Evolutionary conservation across 2,113 vertebrate genomes (phyloP).

Genomic region (Myrmecophaga tridactyla): DNA sequence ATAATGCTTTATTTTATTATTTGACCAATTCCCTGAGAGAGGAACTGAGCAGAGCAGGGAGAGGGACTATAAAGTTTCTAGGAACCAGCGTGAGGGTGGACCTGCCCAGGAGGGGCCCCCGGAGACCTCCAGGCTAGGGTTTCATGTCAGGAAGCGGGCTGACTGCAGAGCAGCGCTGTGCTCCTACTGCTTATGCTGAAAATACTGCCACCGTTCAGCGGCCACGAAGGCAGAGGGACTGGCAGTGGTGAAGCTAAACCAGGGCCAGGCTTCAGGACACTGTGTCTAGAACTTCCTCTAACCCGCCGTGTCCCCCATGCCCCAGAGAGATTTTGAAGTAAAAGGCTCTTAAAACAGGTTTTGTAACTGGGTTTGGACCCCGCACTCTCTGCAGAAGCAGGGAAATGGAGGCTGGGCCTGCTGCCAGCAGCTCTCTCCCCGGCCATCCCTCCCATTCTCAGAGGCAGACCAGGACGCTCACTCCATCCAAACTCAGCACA

Average conservation of each 20-base stretch:
- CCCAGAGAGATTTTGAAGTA: not conserved
- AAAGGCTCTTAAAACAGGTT: not conserved
- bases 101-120: not conserved
- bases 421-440: not conserved
- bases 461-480: not conserved
- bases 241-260: not conserved
- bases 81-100: not conserved
- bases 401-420: not conserved
- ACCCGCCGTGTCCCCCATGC: not conserved
- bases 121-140: not conserved
- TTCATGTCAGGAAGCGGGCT: conserved; percentile 21
- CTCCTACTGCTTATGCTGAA: not conserved
- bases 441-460: not conserved
- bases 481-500: not conserved
- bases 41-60: not conserved
- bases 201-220: not conserved
- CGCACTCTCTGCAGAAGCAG: not conserved
- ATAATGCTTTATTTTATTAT: conserved; percentile 1
- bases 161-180: not conserved
- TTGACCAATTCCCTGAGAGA: not conserved
- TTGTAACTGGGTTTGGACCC: not conserved
- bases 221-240: not conserved
- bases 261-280: not conserved
- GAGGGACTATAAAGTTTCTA: not conserved
- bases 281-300: not conserved